Evolutionary conservation across 2,888 invertebrate species (phyloP).

Genomic region (Pyrgus malvae): DNA sequence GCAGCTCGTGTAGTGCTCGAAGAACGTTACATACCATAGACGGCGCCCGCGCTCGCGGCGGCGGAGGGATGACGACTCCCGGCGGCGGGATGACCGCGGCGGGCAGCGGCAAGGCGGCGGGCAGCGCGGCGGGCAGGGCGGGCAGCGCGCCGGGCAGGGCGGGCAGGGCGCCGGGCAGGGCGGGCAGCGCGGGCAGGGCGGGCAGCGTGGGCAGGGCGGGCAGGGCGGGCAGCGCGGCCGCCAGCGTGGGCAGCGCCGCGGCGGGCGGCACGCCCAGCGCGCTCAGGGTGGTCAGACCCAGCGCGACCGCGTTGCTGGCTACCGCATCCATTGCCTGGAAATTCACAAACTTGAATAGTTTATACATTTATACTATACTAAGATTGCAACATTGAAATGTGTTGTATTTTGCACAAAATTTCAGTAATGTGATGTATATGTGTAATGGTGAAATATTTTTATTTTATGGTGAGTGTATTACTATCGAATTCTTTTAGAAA

Average conservation of each 20-base stretch:
- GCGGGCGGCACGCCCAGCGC: conserved; percentile 58
- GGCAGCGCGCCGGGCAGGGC: conserved; percentile 49
- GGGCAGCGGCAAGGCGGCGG: conserved; percentile 53
- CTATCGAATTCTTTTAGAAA: too few relatives aligned
- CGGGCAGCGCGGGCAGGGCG: conserved; percentile 83
- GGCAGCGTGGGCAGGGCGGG: conserved; percentile 61
- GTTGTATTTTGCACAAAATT: too few relatives aligned
- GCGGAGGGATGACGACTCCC: conserved; percentile 63
- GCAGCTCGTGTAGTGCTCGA: too few relatives aligned
- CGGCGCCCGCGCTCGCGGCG: conserved; percentile 86
- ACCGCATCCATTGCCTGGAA: conserved; percentile 98
- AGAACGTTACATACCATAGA: conserved; percentile 37
- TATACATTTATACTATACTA: too few relatives aligned
- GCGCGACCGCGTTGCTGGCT: conserved; percentile 90
- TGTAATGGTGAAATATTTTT: too few relatives aligned
- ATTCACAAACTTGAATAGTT: too few relatives aligned
- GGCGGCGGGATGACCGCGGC: conserved; percentile 63
- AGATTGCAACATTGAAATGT: too few relatives aligned
- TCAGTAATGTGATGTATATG: too few relatives aligned
- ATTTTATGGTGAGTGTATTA: too few relatives aligned
- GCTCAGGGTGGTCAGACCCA: conserved; percentile 77
- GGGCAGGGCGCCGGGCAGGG: conserved; percentile 21
- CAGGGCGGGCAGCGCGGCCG: conserved; percentile 68
- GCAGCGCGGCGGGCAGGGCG: conserved; percentile 70
- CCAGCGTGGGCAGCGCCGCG: conserved; percentile 47